Percentiles rank a stretch among this genome's conserved stretches.
phyloP scores from a whole-genome alignment of 2,113 vertebrate genomes.

The Apus apus region DNA sequence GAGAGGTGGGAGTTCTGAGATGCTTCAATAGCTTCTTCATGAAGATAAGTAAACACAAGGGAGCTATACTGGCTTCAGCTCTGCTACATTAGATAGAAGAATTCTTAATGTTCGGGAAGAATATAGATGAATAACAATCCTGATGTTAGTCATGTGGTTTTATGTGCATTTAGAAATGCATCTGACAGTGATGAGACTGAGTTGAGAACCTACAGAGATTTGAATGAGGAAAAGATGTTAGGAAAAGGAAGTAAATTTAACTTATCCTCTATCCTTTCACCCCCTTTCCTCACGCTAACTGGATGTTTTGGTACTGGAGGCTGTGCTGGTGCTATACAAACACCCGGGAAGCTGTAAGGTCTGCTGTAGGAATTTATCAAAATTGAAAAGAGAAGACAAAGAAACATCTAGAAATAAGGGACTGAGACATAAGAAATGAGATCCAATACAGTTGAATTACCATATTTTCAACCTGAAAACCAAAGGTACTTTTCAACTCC shows the following conservation, averaged over 20 bases:
- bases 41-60: conserved; percentile 49
- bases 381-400: not conserved
- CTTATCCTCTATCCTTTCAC: not conserved
- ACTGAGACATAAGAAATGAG: not conserved
- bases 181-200: not conserved
- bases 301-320: not conserved
- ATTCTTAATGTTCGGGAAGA: not conserved
- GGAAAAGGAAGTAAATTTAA: not conserved
- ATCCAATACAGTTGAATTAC: not conserved
- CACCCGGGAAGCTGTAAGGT: not conserved
- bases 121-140: not conserved
- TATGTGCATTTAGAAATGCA: not conserved
- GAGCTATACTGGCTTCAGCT: not conserved
- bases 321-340: not conserved
- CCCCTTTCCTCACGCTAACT: not conserved
- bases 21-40: conserved; percentile 38
- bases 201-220: not conserved
- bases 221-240: not conserved
- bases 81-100: not conserved
- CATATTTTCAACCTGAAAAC: not conserved
- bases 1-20: conserved; percentile 8
- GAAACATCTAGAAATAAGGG: not conserved
- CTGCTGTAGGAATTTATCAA: not conserved
- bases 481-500: not conserved
- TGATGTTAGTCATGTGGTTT: not conserved